A percentile compares a stretch with the other conserved stretches of the same genome.
Conservation (phyloP, 2,797 vertebrate species). For the Pempheris klunzingeri region DNA sequence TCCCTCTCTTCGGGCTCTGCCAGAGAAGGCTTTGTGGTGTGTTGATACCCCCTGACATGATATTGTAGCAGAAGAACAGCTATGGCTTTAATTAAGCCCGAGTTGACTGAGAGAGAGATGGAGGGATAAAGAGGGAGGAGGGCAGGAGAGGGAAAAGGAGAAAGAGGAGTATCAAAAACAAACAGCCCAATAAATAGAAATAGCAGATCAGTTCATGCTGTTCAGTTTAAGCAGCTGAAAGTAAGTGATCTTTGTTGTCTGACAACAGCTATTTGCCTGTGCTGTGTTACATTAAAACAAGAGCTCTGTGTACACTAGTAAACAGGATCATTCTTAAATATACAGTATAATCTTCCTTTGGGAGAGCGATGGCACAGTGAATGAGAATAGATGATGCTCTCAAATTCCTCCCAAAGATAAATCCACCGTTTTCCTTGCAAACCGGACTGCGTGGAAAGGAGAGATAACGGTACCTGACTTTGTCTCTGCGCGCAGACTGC, state of each 20-base stretch:
- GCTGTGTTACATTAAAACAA: constrained; percentile 56
- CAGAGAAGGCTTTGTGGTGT: constrained; percentile 73
- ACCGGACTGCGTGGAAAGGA: constrained; percentile 55
- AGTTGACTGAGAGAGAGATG: constrained; percentile 66
- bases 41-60: constrained; percentile 78
- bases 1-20: constrained; percentile 51
- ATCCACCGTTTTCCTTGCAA: constrained; percentile 55
- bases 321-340: constrained; percentile 78
- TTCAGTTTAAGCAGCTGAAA: constrained; percentile 51
- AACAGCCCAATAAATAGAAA: constrained; percentile 42
- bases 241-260: constrained; percentile 50
- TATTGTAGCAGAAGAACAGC: constrained; percentile 73
- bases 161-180: constrained; percentile 50
- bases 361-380: constrained; percentile 56
- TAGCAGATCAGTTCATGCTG: constrained; percentile 24
- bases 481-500: constrained; percentile 38
- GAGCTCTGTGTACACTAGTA: constrained; percentile 45
- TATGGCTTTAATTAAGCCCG: constrained; percentile 80
- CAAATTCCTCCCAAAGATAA: constrained; percentile 74
- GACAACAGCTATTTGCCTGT: constrained; percentile 51
- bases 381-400: constrained; percentile 79
- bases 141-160: neutral
- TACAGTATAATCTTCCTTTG: constrained; percentile 61
- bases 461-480: constrained; percentile 69
- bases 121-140: constrained; percentile 47